Conservation (phyloP, 2,888 invertebrate genomes). For the Epinotia demarniana region DNA sequence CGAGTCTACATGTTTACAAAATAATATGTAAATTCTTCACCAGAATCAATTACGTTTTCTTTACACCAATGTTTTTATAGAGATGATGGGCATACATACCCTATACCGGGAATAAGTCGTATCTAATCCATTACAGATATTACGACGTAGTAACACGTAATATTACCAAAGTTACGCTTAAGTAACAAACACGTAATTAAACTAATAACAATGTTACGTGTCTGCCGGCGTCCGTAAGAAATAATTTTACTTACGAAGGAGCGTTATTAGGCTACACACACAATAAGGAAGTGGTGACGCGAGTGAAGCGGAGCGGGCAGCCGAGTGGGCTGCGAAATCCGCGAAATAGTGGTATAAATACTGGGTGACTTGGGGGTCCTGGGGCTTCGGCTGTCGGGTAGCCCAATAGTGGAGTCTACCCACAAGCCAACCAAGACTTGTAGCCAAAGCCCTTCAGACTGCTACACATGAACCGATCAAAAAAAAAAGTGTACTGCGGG, state of each 20-base stretch:
- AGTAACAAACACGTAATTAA: conserved; percentile 11
- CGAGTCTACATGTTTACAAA: no score
- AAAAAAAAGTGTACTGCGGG: no score
- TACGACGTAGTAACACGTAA: neutral
- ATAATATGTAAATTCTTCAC: no score
- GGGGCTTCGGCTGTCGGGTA: no score
- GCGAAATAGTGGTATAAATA: neutral
- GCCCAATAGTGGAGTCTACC: no score
- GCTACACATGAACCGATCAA: no score
- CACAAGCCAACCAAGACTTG: no score
- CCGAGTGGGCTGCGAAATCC: neutral
- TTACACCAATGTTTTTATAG: neutral
- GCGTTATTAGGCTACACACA: neutral
- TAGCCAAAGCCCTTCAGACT: no score
- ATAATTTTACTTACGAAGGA: conserved; percentile 6
- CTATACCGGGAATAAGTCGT: neutral
- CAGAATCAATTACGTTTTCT: no score
- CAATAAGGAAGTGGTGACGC: neutral
- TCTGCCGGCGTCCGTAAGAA: conserved; percentile 6
- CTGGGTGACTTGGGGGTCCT: no score
- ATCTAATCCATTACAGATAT: neutral
- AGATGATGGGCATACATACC: neutral
- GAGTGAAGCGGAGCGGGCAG: neutral
- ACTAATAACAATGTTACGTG: conserved; percentile 10
- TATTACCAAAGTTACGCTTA: neutral